phyloP scores from a whole-genome alignment of 1,140 invertebrate species.

The Ptiloglossa arizonensis region DNA sequence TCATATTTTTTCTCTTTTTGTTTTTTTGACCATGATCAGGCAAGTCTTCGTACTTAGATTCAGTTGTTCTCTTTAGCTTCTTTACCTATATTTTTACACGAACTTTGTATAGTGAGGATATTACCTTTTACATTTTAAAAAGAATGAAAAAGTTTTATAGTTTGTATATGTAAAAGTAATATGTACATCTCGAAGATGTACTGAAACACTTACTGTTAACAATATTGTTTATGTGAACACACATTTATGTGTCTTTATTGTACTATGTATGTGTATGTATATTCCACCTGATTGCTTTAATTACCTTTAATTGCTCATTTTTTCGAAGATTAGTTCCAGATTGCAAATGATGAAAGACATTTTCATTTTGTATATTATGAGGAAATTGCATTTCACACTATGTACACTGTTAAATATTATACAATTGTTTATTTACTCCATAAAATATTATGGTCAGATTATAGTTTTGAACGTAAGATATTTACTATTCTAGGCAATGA shows the following conservation, averaged over 20 bases:
- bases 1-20: no score
- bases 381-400: not conserved
- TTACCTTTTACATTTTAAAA: no score
- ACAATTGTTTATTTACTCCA: not conserved
- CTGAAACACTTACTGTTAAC: not conserved
- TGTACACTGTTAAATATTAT: not conserved
- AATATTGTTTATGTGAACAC: not conserved
- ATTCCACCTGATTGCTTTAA: not conserved
- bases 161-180: not conserved
- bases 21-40: no score
- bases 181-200: not conserved
- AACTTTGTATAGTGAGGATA: no score
- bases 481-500: slow-evolving; percentile 86
- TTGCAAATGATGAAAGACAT: not conserved
- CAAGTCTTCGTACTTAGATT: no score
- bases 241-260: not conserved
- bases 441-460: not conserved
- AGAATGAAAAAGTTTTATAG: not conserved
- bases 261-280: not conserved
- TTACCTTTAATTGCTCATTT: no score
- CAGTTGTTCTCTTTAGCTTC: no score
- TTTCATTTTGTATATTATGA: not conserved
- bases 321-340: not conserved
- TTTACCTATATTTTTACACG: no score
- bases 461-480: slow-evolving; percentile 4